Evolutionary conservation across 53 echinoderm and acorn worm species (phyloP), one percentile per base, ranked within the genome.

Genomic region (Astropecten irregularis): DNA sequence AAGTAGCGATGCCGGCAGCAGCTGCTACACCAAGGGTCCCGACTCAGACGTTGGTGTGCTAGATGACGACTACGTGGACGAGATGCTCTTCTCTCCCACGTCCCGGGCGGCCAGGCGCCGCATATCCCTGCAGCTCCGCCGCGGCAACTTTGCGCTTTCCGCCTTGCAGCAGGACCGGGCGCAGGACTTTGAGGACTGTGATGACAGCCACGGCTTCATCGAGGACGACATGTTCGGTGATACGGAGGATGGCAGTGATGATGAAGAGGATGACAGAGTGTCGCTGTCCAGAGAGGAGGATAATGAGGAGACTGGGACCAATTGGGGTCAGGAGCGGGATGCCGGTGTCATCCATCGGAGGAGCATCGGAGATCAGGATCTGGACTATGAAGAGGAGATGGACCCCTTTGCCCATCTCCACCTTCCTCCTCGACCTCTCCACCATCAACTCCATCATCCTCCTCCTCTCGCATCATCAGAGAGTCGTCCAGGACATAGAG

Each of bases 181-280:
- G 14, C 19, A 31, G n/a, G 52, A 82, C 37, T 66, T 52, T 66
- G 83, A 77, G 20, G 77, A 66, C 10, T 46, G 10, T 20, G 26
- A 19, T 27, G 70, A 70, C 70, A 68, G 68, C 67, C 37, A 51
- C 19, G 83, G 55, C 36, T 66, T 37, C 54, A 55, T 67, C 23
- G 83, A 82, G 39, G 83, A 82, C 11, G 83, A 82, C 55, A 68
- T 67, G 66, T 67, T 67, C 33, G 83, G 22, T 0, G 68, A 82
- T 28, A 28, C 53, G 10, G 83, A 82, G 38, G 67, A 82, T 26
- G 83, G 67, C 38, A 54, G 68, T 32, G 51, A 47, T 14, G 82
- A 66, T 2, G 66, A 23, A 2, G 82, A 53, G 26, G 53, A 50
- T 13, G 83, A 82, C 38, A 54, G 68, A 38, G 51, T 31, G 37